phyloP scores from a whole-genome alignment of 2,888 invertebrate genomes.

The Himalopsyche tibetana region DNA sequence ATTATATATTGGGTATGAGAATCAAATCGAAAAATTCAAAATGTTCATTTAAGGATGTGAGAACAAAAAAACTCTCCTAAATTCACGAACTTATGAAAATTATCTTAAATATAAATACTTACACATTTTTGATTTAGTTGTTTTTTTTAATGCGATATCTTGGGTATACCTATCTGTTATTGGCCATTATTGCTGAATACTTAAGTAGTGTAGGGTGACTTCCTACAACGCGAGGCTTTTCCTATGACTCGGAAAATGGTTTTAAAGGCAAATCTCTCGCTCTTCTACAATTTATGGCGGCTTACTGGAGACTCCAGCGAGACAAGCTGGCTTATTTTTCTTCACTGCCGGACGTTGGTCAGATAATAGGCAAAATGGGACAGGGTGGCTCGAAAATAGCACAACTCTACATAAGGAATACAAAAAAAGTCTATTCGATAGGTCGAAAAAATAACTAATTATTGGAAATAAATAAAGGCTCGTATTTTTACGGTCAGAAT shows the following conservation, averaged over 20 bases:
- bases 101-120: too few species aligned
- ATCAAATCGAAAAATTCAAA: too few species aligned
- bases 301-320: slow-evolving; percentile 20
- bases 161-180: not conserved
- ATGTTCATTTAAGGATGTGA: too few species aligned
- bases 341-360: slow-evolving; percentile 19
- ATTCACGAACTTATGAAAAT: too few species aligned
- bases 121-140: too few species aligned
- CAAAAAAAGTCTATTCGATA: too few species aligned
- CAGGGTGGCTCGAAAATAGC: not conserved
- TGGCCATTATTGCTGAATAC: slow-evolving; percentile 31
- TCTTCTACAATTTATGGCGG: slow-evolving; percentile 39
- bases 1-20: too few species aligned
- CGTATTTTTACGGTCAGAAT: too few species aligned
- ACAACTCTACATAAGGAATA: too few species aligned
- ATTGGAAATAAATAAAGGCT: too few species aligned
- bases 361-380: slow-evolving; percentile 42
- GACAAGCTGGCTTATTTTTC: slow-evolving; percentile 43
- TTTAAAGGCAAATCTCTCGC: slow-evolving; percentile 42
- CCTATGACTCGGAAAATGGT: slow-evolving; percentile 33
- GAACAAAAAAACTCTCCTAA: too few species aligned
- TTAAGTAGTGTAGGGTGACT: slow-evolving; percentile 27
- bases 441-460: too few species aligned
- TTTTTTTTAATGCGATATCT: slow-evolving; percentile 1
- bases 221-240: not conserved